A percentile compares a stretch with the other conserved stretches of the same genome.
These are phyloP conservation scores for Colostygia pectinataria DNA, from an alignment of 2,888 invertebrate genomes.

Conservation along the genomic window DNA sequence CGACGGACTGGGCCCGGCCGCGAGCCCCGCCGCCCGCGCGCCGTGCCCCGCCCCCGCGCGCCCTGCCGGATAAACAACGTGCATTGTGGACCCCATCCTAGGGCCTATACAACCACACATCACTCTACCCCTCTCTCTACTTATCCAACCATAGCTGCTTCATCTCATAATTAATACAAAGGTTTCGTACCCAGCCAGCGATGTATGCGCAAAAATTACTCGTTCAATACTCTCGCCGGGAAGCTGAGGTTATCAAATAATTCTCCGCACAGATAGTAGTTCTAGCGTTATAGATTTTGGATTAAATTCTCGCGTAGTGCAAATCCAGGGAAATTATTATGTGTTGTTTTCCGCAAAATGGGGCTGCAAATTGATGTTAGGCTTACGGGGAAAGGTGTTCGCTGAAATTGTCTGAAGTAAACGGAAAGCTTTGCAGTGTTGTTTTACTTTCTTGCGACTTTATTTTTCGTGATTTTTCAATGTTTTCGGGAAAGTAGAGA, in stretches of 20 bases:
- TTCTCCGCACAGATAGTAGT: constrained; percentile 66
- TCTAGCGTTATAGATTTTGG: constrained; percentile 76
- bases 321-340: constrained; percentile 52
- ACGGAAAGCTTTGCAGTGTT: neutral
- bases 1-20: constrained; percentile 76
- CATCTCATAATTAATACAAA: neutral
- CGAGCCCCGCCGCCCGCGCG: constrained; percentile 61
- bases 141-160: constrained; percentile 38
- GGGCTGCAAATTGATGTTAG: constrained; percentile 23
- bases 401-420: constrained; percentile 9
- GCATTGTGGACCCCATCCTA: constrained; percentile 79
- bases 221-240: constrained; percentile 38
- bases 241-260: constrained; percentile 63
- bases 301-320: constrained; percentile 60
- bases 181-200: constrained; percentile 19
- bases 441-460: neutral
- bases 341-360: constrained; percentile 22
- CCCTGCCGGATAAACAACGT: constrained; percentile 80
- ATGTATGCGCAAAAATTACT: constrained; percentile 35
- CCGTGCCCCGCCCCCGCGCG: constrained; percentile 50
- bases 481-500: constrained; percentile 5
- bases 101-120: constrained; percentile 59
- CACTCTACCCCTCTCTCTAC: constrained; percentile 39
- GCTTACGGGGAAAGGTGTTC: constrained; percentile 16
- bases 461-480: constrained; percentile 8